Conservation (phyloP, 2,888 invertebrate species). For the Sarcophaga rosellei region DNA sequence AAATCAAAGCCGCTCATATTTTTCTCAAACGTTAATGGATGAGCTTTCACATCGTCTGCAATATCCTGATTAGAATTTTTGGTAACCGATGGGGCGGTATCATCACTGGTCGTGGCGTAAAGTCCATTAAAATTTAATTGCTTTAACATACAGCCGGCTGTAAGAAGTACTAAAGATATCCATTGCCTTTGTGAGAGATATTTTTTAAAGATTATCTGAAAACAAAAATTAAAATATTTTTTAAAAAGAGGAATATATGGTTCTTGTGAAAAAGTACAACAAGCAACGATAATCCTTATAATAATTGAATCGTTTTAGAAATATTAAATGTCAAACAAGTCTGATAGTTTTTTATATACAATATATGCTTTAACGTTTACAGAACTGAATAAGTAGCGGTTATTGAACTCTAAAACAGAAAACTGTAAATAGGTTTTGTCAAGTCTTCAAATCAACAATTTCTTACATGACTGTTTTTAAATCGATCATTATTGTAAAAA, state of each 20-base stretch:
- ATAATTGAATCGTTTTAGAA: neutral
- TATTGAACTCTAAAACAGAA: no score
- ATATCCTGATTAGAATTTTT: slow-evolving; percentile 43
- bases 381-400: no score
- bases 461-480: no score
- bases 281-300: neutral
- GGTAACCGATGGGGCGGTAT: slow-evolving; percentile 71
- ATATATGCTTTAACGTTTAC: no score
- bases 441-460: no score
- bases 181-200: slow-evolving; percentile 91
- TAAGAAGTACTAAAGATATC: slow-evolving; percentile 92
- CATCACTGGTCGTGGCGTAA: slow-evolving; percentile 74
- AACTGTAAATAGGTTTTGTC: no score
- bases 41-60: neutral
- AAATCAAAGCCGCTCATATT: slow-evolving; percentile 81
- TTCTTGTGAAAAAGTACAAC: no score
- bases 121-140: slow-evolving; percentile 84
- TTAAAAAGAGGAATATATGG: no score
- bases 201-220: slow-evolving; percentile 92
- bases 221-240: neutral
- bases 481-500: no score
- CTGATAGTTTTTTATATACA: no score
- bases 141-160: slow-evolving; percentile 95
- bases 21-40: slow-evolving; percentile 70
- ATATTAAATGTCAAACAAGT: no score